Base-by-base conservation (phyloP, 2,888 invertebrate genomes). In the Elegia similella region DNA sequence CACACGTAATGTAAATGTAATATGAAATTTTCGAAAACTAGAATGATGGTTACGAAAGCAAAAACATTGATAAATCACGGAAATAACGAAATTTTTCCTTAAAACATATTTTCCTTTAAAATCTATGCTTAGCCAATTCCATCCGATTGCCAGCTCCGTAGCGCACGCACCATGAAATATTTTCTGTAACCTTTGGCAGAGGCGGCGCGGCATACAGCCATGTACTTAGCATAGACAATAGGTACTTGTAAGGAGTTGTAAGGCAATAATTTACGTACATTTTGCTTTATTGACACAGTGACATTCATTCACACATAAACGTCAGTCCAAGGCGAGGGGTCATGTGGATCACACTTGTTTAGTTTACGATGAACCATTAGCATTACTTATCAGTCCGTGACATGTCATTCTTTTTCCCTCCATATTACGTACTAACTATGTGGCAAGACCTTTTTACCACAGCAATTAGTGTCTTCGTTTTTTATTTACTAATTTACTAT, bases 331-430 rank as follows among this genome's bases (percentile, higher is more conserved):
- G 47, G 47, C n/a, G n/a, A 38, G 38, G 23, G 46, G 16, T 23
- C 57, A 59, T 46, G 58, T 38, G 38, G 38, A n/a, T n/a, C 38
- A 38, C n/a, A 34, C 12, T 38, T 38, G 38, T 38, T 38, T 38
- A 38, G 38, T 8, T 34, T 34, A 12, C 8, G 12, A 34, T 10
- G 38, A 38, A n/a, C 38, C n/a, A 38, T 34, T 8, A 34, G 10
- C 10, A 34, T 3, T 38, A 38, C 23, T 23, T 23, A 23, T 23
- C 2, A 23, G 23, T 23, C 23, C 23, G 23, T 23, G 23, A 23
- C 23, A 23, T 23, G 23, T 23, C 23, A 23, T 5, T 23, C 23
- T 23, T 23, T n/a, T 23, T 23, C 23, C 23, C 2, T 23, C 23
- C 23, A 3, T 23, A 3, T 23, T 23, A 23, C 23, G 23, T 23